These are phyloP conservation scores for Blastobasis lacticolella DNA, from an alignment of 2,888 invertebrate species.

Conservation along the genomic window DNA sequence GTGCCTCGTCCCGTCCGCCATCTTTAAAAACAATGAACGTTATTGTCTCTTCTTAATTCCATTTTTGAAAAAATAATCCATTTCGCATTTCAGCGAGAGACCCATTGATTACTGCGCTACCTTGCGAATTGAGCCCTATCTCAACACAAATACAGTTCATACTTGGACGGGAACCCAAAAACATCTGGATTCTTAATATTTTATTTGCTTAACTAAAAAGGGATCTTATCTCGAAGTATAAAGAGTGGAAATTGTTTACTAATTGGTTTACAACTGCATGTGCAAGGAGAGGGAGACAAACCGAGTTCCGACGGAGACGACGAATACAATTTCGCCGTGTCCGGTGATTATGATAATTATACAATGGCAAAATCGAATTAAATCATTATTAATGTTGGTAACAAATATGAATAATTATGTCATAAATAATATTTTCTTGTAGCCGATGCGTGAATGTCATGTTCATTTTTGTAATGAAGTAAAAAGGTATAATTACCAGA, in stretches of 20 bases:
- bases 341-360: conserved; percentile 59
- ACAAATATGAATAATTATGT: too few relatives aligned
- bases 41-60: conserved; percentile 74
- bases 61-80: conserved; percentile 74
- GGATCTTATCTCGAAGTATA: conserved; percentile 39
- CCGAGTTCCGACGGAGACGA: conserved; percentile 35
- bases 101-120: conserved; percentile 44
- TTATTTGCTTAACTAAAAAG: conserved; percentile 38
- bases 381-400: conserved; percentile 27
- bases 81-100: conserved; percentile 67
- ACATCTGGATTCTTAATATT: conserved; percentile 52
- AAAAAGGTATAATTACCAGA: too few relatives aligned
- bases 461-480: too few relatives aligned
- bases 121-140: conserved; percentile 29
- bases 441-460: too few relatives aligned
- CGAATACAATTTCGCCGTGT: conserved; percentile 54
- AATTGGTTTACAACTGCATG: conserved; percentile 57
- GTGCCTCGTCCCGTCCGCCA: conserved; percentile 55
- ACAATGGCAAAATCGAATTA: conserved; percentile 51
- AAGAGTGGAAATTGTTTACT: conserved; percentile 46
- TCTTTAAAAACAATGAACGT: conserved; percentile 71
- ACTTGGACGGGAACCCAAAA: conserved; percentile 22
- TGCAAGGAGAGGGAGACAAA: conserved; percentile 37
- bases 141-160: conserved; percentile 22
- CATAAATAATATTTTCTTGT: too few relatives aligned